Base-by-base conservation (phyloP, 2,888 invertebrate genomes). In the Rhagium mordax region DNA sequence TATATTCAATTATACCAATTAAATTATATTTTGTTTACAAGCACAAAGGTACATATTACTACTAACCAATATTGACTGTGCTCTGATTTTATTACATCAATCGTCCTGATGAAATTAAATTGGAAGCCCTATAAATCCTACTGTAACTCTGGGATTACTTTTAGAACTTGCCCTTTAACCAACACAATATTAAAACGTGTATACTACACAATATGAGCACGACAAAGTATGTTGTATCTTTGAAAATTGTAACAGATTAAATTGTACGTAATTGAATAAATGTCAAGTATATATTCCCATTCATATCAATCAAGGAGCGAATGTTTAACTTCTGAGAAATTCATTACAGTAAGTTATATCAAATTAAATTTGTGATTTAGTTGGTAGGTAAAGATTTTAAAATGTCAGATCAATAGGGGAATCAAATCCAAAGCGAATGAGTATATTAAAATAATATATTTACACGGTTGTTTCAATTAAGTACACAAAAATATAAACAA, bases 401-500 rank as follows among this genome's bases (percentile, higher is more conserved):
- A 8, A 33, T 33, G 8, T 33, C 29, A 27, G 16, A 4, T 57
- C 16, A 16, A 57, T 15, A 5, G 27, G 16, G 57, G 57, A 57
- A 29, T 27, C 0, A 57, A 57, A 8, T 5, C 16, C 24, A 33
- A 41, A 8, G 4, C 6, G 15, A 13, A 16, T 51, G 24, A 47
- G 8, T 67, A 41, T 55, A 67, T 18, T 55, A 67, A 67, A 67
- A 57, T 57, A 67, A 57, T 67, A 29, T 67, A 67, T 67, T 67
- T 67, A 57, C 55, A 55, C 15, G 5, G 8, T 57, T 18, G 27
- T 13, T 33, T 15, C 57, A 51, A n/a, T 57, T 55, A 67, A 67
- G 67, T 67, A 67, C 67, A 67, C 57, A 67, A 67, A 66, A 51
- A 51, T 67, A 57, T 29, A 69, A 69, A 61, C 15, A 69, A 59